Percentiles rank a stretch among this genome's conserved stretches.
Conservation (phyloP, 2,888 invertebrate species). For the Drosophila tanythrix region DNA sequence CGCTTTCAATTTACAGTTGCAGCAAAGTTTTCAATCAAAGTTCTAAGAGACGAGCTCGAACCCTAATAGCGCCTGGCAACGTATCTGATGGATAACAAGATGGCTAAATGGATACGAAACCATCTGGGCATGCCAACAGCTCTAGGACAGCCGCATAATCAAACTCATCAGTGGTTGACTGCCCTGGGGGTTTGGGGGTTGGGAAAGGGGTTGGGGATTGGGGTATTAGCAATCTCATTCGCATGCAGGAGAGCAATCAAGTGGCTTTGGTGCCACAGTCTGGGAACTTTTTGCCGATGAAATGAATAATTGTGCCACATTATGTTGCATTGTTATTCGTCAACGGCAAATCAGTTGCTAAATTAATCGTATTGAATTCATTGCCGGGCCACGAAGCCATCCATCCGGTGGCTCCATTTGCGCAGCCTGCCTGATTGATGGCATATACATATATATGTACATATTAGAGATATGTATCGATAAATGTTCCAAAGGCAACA, state of each 20-base stretch:
- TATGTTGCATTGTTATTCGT: conserved; percentile 79
- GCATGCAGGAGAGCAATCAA: conserved; percentile 29
- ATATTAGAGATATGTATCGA: conserved; percentile 15
- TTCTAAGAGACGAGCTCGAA: conserved; percentile 4
- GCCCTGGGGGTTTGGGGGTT: not conserved
- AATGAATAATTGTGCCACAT: conserved; percentile 78
- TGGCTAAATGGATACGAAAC: conserved; percentile 9
- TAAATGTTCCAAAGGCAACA: conserved; percentile 46
- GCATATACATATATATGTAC: conserved; percentile 10
- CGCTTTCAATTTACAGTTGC: conserved; percentile 2
- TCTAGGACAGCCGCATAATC: conserved; percentile 17
- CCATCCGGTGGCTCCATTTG: conserved; percentile 44
- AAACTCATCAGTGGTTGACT: conserved; percentile 31
- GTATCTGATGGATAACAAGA: conserved; percentile 28
- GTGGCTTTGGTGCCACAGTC: conserved; percentile 19
- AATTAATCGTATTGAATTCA: conserved; percentile 77
- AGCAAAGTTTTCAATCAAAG: conserved; percentile 18
- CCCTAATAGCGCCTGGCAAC: not conserved
- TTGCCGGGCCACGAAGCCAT: conserved; percentile 56
- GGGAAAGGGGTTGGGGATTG: not conserved
- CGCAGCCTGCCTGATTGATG: conserved; percentile 63
- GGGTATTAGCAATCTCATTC: conserved; percentile 12
- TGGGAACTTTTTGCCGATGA: conserved; percentile 40
- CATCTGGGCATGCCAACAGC: conserved; percentile 22
- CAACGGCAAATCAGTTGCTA: conserved; percentile 79